Evolutionary conservation across 2,113 vertebrate species (phyloP).

Genomic region (Hippocampus zosterae): DNA sequence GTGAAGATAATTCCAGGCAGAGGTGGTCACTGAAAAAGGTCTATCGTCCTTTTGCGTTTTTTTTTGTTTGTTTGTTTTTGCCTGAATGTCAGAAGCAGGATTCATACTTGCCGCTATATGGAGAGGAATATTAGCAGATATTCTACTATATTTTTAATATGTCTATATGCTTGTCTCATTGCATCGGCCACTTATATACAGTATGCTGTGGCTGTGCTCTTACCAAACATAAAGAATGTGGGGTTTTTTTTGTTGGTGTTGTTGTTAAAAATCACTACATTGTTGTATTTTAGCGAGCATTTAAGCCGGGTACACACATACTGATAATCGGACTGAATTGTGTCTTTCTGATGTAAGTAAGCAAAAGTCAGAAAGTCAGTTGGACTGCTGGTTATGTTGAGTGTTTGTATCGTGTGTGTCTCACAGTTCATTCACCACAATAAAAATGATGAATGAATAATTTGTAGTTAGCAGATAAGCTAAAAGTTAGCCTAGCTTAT

Average conservation of each 20-base stretch:
- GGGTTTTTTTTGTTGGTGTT: slow-evolving; percentile 28
- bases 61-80: slow-evolving; percentile 70
- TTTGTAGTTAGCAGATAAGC: not conserved
- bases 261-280: slow-evolving; percentile 12
- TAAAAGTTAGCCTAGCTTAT: not conserved
- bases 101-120: slow-evolving; percentile 65
- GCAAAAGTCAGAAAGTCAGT: not conserved
- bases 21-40: not conserved
- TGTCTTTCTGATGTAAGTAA: not conserved
- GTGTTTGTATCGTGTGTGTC: too few species aligned
- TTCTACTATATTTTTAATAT: slow-evolving; percentile 68
- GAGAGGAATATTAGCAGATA: slow-evolving; percentile 64
- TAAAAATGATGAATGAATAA: not conserved
- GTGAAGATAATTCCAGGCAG: not conserved
- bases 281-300: not conserved
- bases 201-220: slow-evolving; percentile 48
- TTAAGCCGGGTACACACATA: not conserved
- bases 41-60: slow-evolving; percentile 42
- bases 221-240: slow-evolving; percentile 62
- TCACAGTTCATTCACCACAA: not conserved
- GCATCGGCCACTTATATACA: slow-evolving; percentile 40
- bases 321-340: not conserved
- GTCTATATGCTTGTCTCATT: slow-evolving; percentile 65
- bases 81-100: slow-evolving; percentile 74
- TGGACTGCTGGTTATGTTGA: too few species aligned